Conservation (phyloP, 2,113 vertebrate genomes). For the Pterocles orientalis region DNA sequence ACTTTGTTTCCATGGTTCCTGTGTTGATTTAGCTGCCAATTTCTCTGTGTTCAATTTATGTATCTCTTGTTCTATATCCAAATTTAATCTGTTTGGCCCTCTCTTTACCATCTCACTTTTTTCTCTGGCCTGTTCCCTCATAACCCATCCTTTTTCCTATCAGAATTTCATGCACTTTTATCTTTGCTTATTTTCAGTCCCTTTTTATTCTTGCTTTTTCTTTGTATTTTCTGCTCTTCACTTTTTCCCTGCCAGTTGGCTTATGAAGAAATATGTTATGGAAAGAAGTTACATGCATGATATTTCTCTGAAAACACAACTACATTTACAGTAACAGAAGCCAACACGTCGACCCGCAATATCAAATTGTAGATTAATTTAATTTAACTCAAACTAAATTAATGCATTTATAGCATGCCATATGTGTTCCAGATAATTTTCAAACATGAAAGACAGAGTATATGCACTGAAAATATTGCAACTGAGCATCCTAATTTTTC, state of each 20-base stretch:
- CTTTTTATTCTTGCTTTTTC: neutral
- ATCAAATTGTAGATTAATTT: conserved; percentile 31
- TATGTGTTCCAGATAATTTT: conserved; percentile 1
- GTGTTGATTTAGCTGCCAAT: neutral
- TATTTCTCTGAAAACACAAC: conserved; percentile 40
- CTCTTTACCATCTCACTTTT: neutral
- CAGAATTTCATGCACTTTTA: neutral
- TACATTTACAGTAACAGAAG: conserved; percentile 34
- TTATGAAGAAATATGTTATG: neutral
- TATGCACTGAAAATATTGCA: neutral
- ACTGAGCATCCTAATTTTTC: neutral
- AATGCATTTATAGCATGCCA: neutral
- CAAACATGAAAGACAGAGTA: neutral
- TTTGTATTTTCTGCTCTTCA: neutral
- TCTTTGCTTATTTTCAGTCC: neutral
- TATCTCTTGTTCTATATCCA: neutral
- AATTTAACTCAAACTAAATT: conserved; percentile 16
- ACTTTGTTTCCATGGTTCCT: neutral
- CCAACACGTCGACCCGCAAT: neutral
- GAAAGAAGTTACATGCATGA: neutral
- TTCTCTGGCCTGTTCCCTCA: neutral
- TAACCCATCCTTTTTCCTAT: neutral
- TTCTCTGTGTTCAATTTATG: neutral
- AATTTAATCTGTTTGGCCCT: neutral
- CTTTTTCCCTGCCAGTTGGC: neutral